Evolutionary conservation across 2,113 vertebrate species (phyloP).

Genomic region (Steatornis caripensis): DNA sequence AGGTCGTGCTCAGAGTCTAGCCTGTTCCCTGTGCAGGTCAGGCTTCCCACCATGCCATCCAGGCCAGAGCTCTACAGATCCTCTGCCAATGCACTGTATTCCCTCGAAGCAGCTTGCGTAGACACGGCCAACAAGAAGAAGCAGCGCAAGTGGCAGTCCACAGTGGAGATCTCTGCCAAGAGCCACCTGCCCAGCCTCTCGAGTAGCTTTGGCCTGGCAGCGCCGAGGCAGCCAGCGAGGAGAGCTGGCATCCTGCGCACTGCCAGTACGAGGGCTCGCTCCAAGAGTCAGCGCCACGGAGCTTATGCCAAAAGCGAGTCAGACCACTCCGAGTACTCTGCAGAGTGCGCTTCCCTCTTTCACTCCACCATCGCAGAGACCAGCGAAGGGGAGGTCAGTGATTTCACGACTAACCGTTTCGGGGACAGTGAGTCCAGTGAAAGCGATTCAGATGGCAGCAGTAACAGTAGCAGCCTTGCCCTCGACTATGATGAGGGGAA

Average conservation of each 20-base stretch:
- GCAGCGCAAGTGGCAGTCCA: constrained; percentile 75
- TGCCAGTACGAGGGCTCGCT: constrained; percentile 45
- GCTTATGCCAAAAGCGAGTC: constrained; percentile 75
- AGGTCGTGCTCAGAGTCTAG: constrained; percentile 83
- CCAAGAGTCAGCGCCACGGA: constrained; percentile 56
- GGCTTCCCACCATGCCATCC: constrained; percentile 38
- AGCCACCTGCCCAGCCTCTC: not conserved
- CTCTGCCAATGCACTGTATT: constrained; percentile 47
- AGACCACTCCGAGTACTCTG: constrained; percentile 76
- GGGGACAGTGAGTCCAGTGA: constrained; percentile 88
- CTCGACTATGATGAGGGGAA: constrained; percentile 68
- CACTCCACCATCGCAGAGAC: constrained; percentile 85
- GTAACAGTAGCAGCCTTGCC: constrained; percentile 70
- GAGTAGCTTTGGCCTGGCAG: constrained; percentile 51
- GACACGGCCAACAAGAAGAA: constrained; percentile 66
- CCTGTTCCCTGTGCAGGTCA: constrained; percentile 68
- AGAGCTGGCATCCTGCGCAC: constrained; percentile 56
- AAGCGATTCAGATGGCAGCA: constrained; percentile 70
- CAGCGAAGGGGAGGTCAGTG: constrained; percentile 85
- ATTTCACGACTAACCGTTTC: constrained; percentile 84
- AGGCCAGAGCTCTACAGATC: constrained; percentile 37
- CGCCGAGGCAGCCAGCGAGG: not conserved
- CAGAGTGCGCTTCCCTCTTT: constrained; percentile 79
- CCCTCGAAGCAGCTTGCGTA: not conserved
- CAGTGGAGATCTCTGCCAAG: constrained; percentile 72